A percentile compares a stretch with the other conserved stretches of the same genome.
Conservation (phyloP, 2,888 invertebrate species). For the Acanthosoma haemorrhoidale region DNA sequence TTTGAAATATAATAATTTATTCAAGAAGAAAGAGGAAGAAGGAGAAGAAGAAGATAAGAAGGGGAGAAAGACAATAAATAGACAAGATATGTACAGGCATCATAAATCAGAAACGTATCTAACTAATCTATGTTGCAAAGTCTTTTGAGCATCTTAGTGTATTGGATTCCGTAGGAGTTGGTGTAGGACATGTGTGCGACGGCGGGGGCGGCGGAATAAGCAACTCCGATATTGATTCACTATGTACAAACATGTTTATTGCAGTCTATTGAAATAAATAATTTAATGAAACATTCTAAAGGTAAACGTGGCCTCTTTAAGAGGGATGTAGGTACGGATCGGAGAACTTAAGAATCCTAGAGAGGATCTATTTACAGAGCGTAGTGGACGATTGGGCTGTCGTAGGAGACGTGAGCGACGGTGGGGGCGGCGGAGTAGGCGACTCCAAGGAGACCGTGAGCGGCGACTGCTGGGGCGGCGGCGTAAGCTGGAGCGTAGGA, state of each 20-base stretch:
- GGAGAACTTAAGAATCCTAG: background rate
- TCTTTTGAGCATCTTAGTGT: no score
- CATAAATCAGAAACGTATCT: no score
- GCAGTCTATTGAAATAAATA: conserved; percentile 22
- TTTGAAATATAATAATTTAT: no score
- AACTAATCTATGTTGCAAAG: no score
- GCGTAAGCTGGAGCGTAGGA: conserved; percentile 29
- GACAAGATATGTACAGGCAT: no score
- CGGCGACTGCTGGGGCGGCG: conserved; percentile 27
- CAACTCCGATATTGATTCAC: conserved; percentile 34
- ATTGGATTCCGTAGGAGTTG: conserved; percentile 17
- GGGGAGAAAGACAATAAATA: no score
- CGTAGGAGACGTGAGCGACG: conserved; percentile 42
- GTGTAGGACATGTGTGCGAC: conserved; percentile 42
- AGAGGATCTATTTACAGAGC: conserved; percentile 35
- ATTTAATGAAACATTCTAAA: background rate
- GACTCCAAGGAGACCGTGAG: conserved; percentile 39
- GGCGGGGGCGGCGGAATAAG: conserved; percentile 41
- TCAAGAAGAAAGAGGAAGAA: no score
- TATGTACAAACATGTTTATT: conserved; percentile 5
- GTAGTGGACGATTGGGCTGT: conserved; percentile 41
- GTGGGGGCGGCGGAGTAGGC: conserved; percentile 41
- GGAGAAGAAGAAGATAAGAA: no score
- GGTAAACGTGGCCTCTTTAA: background rate
- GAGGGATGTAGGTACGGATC: background rate